Percentiles rank a stretch among this genome's conserved stretches.
Conservation (phyloP, 2,888 invertebrate species). For the Caenorhabditis japonica region DNA sequence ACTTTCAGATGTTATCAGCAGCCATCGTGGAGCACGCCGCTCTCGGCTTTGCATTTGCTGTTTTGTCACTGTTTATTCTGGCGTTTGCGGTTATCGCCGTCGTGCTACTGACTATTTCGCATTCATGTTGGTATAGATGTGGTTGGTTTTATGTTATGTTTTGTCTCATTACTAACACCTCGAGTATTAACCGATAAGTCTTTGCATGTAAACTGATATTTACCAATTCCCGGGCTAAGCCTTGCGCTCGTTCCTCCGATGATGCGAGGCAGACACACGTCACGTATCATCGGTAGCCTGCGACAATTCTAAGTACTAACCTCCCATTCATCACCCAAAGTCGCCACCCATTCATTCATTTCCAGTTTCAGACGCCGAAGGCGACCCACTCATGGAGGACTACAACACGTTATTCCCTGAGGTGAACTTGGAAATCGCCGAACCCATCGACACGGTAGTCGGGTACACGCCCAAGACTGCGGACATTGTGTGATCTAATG, state of each 20-base stretch:
- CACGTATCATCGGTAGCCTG: no score
- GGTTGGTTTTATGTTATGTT: slow-evolving; percentile 48
- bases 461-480: slow-evolving; percentile 61
- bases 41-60: slow-evolving; percentile 64
- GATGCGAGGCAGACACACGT: no score
- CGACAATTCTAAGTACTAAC: no score
- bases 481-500: slow-evolving; percentile 54
- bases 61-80: slow-evolving; percentile 64
- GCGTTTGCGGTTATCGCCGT: slow-evolving; percentile 67
- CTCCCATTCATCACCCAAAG: no score
- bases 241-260: no score
- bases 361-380: slow-evolving; percentile 54
- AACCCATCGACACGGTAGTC: slow-evolving; percentile 60
- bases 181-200: no score
- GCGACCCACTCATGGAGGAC: slow-evolving; percentile 57
- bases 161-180: not conserved
- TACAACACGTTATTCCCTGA: slow-evolving; percentile 50
- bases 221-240: no score
- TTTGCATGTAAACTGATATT: no score
- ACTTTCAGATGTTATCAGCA: slow-evolving; percentile 57
- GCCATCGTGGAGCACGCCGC: slow-evolving; percentile 64
- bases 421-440: slow-evolving; percentile 27
- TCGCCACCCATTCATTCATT: no score
- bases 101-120: slow-evolving; percentile 64
- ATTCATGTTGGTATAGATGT: slow-evolving; percentile 66